These are phyloP conservation scores for Montipora sp. DNA, from an alignment of 64 coral and sea anemone genomes.

Conservation along the genomic window DNA sequence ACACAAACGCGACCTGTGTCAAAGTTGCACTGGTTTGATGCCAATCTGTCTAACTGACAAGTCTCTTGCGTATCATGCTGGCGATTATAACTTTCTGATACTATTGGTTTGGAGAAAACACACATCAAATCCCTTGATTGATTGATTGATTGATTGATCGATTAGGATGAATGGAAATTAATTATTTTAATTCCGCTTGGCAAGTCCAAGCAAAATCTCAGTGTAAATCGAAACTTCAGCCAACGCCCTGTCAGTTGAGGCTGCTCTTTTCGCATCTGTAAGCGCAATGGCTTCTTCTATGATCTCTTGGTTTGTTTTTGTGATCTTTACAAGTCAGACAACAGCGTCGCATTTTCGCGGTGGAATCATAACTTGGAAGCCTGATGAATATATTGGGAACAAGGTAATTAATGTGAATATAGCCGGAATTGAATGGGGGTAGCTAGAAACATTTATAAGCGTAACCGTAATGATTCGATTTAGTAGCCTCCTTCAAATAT, in stretches of 20 bases:
- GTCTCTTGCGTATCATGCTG: no score
- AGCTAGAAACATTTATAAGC: neutral
- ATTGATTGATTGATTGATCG: neutral
- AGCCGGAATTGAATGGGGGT: neutral
- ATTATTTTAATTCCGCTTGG: neutral
- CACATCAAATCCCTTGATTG: slow-evolving; percentile 6
- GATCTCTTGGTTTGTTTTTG: neutral
- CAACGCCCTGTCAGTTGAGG: slow-evolving; percentile 18
- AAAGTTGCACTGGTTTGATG: neutral
- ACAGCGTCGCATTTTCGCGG: slow-evolving; percentile 33
- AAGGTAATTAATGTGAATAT: neutral
- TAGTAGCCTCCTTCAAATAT: no score
- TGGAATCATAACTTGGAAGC: slow-evolving; percentile 30
- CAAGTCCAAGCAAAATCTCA: neutral
- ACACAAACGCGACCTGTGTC: neutral
- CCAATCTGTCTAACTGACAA: no score
- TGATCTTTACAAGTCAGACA: slow-evolving; percentile 2
- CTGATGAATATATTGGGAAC: slow-evolving; percentile 23
- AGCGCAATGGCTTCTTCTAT: slow-evolving; percentile 12
- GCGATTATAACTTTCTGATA: no score
- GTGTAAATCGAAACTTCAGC: neutral
- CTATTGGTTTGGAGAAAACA: no score
- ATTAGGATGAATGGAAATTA: no score
- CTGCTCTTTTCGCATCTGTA: neutral
- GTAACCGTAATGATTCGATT: no score